A percentile compares a stretch with the other conserved stretches of the same genome.
Evolutionary conservation across 2,113 vertebrate genomes (phyloP).

Genomic region (Chaetura pelagica): DNA sequence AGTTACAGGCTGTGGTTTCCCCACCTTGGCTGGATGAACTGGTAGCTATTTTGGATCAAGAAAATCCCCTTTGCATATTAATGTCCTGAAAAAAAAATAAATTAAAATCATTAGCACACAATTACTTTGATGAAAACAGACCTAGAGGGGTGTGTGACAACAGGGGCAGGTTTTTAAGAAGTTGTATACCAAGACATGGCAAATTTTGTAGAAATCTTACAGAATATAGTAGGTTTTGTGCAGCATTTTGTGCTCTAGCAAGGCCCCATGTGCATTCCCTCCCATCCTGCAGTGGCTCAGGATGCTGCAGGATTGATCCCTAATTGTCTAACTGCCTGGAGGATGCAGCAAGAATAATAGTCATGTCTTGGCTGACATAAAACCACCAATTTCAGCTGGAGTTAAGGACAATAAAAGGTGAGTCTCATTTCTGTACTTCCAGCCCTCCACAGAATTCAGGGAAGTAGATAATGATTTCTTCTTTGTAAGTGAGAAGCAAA

Average conservation of each 20-base stretch:
- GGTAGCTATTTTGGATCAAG: not conserved
- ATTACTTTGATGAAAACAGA: not conserved
- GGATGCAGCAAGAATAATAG: conserved; percentile 22
- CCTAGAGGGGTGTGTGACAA: not conserved
- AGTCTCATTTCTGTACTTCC: not conserved
- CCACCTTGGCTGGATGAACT: not conserved
- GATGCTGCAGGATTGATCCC: conserved; percentile 9
- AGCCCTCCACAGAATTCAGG: not conserved
- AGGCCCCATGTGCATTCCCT: not conserved
- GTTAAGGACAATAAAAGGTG: conserved; percentile 40
- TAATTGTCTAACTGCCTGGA: conserved; percentile 17
- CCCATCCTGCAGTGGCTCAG: not conserved
- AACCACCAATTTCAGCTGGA: not conserved
- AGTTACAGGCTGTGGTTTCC: not conserved
- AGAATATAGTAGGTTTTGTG: not conserved
- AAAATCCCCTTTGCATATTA: not conserved
- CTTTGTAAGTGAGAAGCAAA: not conserved
- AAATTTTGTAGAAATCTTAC: not conserved
- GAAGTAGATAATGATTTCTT: not conserved
- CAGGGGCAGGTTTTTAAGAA: not conserved
- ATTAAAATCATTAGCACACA: not conserved
- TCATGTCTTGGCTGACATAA: conserved; percentile 27
- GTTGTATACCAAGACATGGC: not conserved
- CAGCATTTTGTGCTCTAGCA: not conserved
- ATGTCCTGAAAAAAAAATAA: not conserved